Percentiles rank a stretch among this genome's conserved stretches.
Conservation (phyloP, 2,113 vertebrate genomes). For the Isichthys henryi region DNA sequence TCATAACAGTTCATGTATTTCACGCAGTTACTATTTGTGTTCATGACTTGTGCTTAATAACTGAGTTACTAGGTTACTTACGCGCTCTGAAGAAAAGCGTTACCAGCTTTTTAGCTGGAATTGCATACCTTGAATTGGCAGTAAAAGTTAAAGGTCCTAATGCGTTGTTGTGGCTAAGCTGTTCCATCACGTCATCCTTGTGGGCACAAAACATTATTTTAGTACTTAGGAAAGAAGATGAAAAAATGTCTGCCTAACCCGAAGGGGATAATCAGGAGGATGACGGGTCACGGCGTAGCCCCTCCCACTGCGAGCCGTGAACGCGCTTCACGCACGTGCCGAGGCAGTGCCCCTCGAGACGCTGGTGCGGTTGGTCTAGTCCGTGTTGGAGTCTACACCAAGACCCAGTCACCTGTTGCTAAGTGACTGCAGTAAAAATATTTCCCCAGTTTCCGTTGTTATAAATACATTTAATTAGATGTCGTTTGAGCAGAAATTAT, state of each 20-base stretch:
- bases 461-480: constrained; percentile 43
- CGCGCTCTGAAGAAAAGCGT: neutral
- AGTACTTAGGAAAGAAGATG: neutral
- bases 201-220: neutral
- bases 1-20: neutral
- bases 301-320: neutral
- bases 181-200: neutral
- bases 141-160: neutral
- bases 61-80: neutral
- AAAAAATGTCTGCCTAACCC: neutral
- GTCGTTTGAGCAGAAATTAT: constrained; percentile 31
- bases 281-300: neutral
- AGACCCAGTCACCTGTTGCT: constrained; percentile 75
- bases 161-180: neutral
- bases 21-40: neutral
- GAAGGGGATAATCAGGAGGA: neutral
- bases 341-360: constrained; percentile 23
- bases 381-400: constrained; percentile 60
- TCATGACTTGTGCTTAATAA: neutral
- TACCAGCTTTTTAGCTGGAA: neutral
- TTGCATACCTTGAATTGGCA: neutral
- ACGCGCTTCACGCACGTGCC: neutral
- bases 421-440: constrained; percentile 72
- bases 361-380: constrained; percentile 59
- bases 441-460: constrained; percentile 59